These are phyloP conservation scores for Stegodyphus dumicola DNA, from an alignment of 1,140 invertebrate species.

Conservation along the genomic window DNA sequence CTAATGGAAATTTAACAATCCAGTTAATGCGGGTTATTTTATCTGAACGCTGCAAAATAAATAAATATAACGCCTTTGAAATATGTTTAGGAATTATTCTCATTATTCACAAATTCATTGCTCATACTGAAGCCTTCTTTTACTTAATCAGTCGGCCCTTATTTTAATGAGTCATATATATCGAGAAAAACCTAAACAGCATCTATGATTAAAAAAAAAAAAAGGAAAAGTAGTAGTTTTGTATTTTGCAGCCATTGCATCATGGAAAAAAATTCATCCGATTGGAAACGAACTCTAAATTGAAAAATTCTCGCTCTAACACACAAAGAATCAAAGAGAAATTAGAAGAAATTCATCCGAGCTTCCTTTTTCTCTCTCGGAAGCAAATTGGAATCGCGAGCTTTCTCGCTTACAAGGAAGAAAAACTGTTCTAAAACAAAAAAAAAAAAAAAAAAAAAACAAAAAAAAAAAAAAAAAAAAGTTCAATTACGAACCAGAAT, in stretches of 20 bases:
- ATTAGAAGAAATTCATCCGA: conserved; percentile 47
- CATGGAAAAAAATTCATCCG: conserved; percentile 15
- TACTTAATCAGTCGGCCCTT: no score
- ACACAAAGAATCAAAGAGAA: conserved; percentile 12
- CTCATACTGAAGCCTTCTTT: no score
- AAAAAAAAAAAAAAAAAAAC: conserved; percentile 3
- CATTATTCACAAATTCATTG: no score
- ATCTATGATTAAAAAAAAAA: no score
- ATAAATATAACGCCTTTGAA: no score
- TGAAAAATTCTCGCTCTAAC: conserved; percentile 42
- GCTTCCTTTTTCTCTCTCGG: conserved; percentile 5
- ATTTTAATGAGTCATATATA: no score
- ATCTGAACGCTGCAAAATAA: no score
- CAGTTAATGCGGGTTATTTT: no score
- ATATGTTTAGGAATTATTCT: no score
- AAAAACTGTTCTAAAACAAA: conserved; percentile 11
- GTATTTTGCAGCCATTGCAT: not conserved
- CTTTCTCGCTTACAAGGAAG: not conserved
- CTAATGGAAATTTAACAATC: no score
- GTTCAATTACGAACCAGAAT: conserved; percentile 40
- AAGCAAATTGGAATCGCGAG: conserved; percentile 14
- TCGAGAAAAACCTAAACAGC: no score
- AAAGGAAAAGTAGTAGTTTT: no score
- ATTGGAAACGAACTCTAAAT: conserved; percentile 45
- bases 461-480: not conserved